Evolutionary conservation across 1,140 invertebrate genomes (phyloP).

Genomic region (Acromyrmex heyeri): DNA sequence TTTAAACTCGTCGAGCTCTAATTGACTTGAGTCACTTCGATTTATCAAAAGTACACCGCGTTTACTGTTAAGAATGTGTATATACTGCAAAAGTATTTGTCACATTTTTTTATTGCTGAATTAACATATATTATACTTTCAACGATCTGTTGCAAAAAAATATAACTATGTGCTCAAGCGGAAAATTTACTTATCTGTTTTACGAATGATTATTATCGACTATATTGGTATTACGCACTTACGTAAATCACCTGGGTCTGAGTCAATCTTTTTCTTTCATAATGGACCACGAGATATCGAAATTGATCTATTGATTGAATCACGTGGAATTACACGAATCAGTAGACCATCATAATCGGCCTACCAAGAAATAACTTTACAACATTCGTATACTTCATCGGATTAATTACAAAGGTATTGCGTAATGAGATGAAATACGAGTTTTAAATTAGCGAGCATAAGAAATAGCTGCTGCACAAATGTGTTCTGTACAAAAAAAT

Average conservation of each 20-base stretch:
- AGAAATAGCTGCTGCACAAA: not conserved
- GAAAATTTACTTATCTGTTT: conserved; percentile 48
- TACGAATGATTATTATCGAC: conserved; percentile 26
- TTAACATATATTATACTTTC: conserved; percentile 25
- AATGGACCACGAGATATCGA: conserved; percentile 39
- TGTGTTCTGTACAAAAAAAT: not conserved
- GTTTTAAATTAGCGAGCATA: conserved; percentile 27
- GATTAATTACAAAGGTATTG: conserved; percentile 79
- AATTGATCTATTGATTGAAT: conserved; percentile 42
- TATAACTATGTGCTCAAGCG: conserved; percentile 14
- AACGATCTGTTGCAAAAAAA: conserved; percentile 6
- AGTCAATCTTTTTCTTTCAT: conserved; percentile 53
- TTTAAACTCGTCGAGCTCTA: not conserved
- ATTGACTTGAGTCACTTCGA: not conserved
- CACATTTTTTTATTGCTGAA: not conserved
- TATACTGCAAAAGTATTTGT: not conserved
- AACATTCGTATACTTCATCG: conserved; percentile 48
- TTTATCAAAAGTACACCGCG: conserved; percentile 1
- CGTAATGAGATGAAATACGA: conserved; percentile 77
- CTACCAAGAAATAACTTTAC: conserved; percentile 47
- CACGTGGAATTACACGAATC: conserved; percentile 41
- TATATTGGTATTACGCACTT: conserved; percentile 43
- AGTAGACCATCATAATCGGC: not conserved
- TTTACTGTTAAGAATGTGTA: not conserved
- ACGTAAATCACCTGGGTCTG: conserved; percentile 43